Base-by-base conservation (phyloP, 2,888 invertebrate genomes). In the Pseudoips prasinana region DNA sequence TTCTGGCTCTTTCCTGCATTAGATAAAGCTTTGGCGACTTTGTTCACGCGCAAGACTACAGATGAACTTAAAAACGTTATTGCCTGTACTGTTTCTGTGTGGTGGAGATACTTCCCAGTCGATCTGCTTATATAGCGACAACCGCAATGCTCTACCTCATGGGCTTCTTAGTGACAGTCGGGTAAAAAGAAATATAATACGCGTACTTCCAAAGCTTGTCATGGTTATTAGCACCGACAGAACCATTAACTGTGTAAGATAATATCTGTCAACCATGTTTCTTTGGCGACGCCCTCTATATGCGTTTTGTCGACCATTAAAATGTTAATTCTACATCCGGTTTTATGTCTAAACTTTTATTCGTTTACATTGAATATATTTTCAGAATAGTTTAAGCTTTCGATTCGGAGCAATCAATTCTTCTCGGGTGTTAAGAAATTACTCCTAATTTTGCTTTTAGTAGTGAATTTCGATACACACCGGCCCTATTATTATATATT, bases 251-350 rank as follows among this genome's bases (percentile, higher is more conserved):
- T 27, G 26, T 18, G 31, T 22, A 45, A 48, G 34, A 45, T 40
- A 46, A 52, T 41, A 48, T 41, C 43, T 39, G 49, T 54, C 49
- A 46, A 33, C 29, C 33, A 14, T 33, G 32, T 36, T 17, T 33
- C 14, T 36, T 27, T 35, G 25, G 25, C 32, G 20, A n/a, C 20
- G 22, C 25, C 26, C 11, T 20, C 18, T 18, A 5, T 23, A 20
- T 20, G 11, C 7, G 8, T 43, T 30, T 33, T 38, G 23, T 29
- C 10, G 29, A 42, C 31, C 26, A 23, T 39, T 36, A 25, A 43
- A 43, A 46, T 46, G 34, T 23, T 23, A 29, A 33, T 29, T 34
- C 25, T 25, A 36, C 22, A 36, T 54, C 48, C 39, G 39, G 39
- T 39, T 46, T 23, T 11, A n/a, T 30, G 29, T 14, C 14, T 14